Evolutionary conservation across 2,888 invertebrate genomes (phyloP).

Genomic region (Nebria salina): DNA sequence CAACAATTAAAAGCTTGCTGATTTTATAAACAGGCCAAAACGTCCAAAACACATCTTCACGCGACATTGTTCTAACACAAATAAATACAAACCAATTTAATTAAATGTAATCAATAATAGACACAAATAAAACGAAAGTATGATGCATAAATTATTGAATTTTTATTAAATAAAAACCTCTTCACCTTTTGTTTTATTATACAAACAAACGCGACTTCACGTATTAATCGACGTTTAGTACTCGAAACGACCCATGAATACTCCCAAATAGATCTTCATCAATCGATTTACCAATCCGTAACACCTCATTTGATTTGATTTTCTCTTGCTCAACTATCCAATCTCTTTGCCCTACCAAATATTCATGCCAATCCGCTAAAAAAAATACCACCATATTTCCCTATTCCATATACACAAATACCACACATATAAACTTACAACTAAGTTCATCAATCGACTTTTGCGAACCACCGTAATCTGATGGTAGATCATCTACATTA

Average conservation of each 20-base stretch:
- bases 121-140: too few species aligned
- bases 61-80: neutral
- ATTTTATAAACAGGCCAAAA: neutral
- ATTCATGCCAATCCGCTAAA: constrained; percentile 2
- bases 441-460: neutral
- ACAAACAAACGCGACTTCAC: too few species aligned
- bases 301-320: neutral
- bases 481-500: constrained; percentile 4
- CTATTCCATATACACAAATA: neutral
- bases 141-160: too few species aligned
- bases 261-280: constrained; percentile 10
- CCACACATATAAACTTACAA: neutral
- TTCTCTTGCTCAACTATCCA: neutral
- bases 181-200: too few species aligned
- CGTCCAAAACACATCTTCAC: neutral
- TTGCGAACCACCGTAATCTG: neutral
- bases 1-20: neutral
- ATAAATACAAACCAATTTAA: neutral
- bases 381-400: too few species aligned
- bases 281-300: neutral
- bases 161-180: too few species aligned
- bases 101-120: too few species aligned
- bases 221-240: constrained; percentile 7
- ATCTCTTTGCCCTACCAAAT: neutral
- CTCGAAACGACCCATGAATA: constrained; percentile 2